Evolutionary conservation across 2,113 vertebrate species (phyloP), one percentile per base, ranked within the genome.

Genomic region (Amphiprion percula): DNA sequence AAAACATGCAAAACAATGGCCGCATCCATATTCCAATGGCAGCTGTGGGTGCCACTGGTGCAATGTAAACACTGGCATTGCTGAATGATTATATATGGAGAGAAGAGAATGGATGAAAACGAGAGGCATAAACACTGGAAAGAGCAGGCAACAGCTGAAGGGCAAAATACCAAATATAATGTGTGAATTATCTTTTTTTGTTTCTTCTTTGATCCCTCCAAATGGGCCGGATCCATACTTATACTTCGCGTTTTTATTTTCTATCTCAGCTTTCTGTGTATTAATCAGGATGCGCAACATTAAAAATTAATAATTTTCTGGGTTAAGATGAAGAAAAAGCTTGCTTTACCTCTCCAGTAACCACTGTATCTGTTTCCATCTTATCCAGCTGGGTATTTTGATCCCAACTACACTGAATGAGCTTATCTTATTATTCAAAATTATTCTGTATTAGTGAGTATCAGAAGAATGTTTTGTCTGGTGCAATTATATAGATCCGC

Each of bases 401-500:
- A 78, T 77, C 53, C 37, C 28, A 68, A 23, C 58, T 49, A 14
- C 19, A 28, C 41, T 24, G 66, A 82, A 82, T 59, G 39, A 75
- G 50, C 24, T 30, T 10, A 30, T 79, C 69, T 79, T 65, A 77
- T 87, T 84, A 85, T 89, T 82, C 49, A 75, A 74, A 87, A 85
- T 86, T 41, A 84, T 80, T 63, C 89, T 33, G 67, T 15, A 46
- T 80, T 77, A 82, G 54, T 63, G 71, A 79, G 62, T 69, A 91
- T 88, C 88, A 84, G 61, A 89, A 67, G 70, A 83, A 79, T 84
- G 80, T 87, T 88, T 90, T 86, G 90, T 84, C 82, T 84, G 64
- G 53, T 86, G 77, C 71, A 84, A 90, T 93, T 86, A 91, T 79
- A 87, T 79, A 69, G 84, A 88, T 77, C 79, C 69, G 23, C 74